Conservation (phyloP, 2,888 invertebrate genomes). For the Altica lythri region DNA sequence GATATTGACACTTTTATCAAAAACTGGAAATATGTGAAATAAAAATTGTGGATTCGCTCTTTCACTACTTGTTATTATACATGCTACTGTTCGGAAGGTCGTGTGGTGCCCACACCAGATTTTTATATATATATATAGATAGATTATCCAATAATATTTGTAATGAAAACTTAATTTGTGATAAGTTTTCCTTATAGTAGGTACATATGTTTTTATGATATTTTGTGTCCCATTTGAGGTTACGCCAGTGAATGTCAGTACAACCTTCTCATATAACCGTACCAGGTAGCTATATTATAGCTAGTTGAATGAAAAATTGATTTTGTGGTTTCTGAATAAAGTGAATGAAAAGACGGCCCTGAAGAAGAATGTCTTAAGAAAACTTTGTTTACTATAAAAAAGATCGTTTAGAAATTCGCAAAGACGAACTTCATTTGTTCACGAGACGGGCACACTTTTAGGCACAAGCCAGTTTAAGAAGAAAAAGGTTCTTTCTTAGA, state of each 20-base stretch:
- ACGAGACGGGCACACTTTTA: slow-evolving; percentile 15
- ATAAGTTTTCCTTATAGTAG: too few species aligned
- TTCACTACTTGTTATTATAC: too few species aligned
- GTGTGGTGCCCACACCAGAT: too few species aligned
- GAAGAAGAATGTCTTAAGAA: slow-evolving; percentile 19
- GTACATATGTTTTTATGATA: too few species aligned
- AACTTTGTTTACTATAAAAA: slow-evolving; percentile 18
- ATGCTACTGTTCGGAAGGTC: too few species aligned
- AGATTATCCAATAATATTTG: too few species aligned
- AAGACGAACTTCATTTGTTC: slow-evolving; percentile 13
- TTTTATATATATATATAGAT: too few species aligned
- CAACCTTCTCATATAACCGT: slow-evolving; percentile 4
- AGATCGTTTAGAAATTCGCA: neutral
- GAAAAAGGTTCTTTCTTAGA: neutral
- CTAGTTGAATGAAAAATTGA: slow-evolving; percentile 6
- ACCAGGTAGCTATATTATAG: slow-evolving; percentile 20
- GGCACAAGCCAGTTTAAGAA: slow-evolving; percentile 15
- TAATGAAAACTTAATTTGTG: too few species aligned
- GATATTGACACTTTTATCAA: too few species aligned
- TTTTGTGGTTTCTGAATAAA: slow-evolving; percentile 30
- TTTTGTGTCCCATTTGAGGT: too few species aligned
- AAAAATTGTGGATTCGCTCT: too few species aligned
- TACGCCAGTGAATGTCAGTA: neutral
- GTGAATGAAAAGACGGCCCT: slow-evolving; percentile 24
- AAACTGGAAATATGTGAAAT: too few species aligned